Conservation (phyloP, 2,113 vertebrate species). For the Dipodomys ordii region DNA sequence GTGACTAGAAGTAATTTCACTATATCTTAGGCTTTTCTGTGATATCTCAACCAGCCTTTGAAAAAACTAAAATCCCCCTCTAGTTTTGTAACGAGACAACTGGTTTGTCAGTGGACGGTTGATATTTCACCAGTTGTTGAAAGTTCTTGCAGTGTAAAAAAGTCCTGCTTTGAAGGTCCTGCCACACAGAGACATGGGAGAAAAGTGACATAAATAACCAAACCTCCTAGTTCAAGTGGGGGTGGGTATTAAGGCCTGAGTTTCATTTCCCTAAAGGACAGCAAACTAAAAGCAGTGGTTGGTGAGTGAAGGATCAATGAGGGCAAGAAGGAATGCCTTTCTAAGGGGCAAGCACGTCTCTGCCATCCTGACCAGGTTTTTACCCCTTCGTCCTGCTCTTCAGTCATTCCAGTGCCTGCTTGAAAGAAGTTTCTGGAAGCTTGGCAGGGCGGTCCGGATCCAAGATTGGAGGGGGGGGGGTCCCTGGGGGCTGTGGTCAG, state of each 20-base stretch:
- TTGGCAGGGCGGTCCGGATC: no score
- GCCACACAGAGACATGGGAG: not conserved
- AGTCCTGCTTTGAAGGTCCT: not conserved
- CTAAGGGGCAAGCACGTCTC: not conserved
- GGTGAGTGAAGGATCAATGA: no score
- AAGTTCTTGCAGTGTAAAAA: not conserved
- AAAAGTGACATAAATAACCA: not conserved
- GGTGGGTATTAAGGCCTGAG: no score
- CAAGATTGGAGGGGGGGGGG: no score
- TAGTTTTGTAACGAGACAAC: not conserved
- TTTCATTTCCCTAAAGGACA: no score
- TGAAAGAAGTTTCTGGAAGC: not conserved
- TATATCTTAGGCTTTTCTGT: not conserved
- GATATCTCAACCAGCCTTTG: not conserved
- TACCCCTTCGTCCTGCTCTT: not conserved
- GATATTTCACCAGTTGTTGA: not conserved
- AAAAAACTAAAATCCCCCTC: not conserved
- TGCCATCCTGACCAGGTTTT: not conserved
- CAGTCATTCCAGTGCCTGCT: not conserved
- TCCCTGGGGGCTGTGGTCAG: no score
- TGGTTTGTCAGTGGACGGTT: not conserved
- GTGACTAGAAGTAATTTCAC: not conserved
- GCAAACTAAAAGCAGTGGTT: no score
- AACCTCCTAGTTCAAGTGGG: not conserved
- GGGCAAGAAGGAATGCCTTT: not conserved